phyloP scores from a whole-genome alignment of 2,797 vertebrate species.

The Mus caroli region DNA sequence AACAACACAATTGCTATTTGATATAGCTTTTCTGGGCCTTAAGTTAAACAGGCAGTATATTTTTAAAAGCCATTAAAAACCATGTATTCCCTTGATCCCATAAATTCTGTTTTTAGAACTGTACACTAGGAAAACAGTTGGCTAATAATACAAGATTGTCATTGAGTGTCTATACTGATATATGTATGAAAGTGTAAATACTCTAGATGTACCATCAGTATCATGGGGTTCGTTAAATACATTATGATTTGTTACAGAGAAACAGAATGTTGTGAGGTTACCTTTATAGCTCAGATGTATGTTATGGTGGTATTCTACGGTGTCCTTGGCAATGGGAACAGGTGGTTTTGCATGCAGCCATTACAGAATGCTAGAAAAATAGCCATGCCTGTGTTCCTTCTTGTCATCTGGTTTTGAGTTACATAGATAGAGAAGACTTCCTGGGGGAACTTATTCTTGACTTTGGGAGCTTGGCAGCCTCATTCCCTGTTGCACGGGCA shows the following conservation, averaged over 20 bases:
- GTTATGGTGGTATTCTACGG: neutral
- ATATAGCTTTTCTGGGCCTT: neutral
- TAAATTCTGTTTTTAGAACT: slow-evolving; percentile 30
- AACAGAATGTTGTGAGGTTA: neutral
- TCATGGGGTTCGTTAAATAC: slow-evolving; percentile 36
- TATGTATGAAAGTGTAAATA: neutral
- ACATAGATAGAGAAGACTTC: slow-evolving; percentile 50
- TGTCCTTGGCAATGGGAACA: neutral
- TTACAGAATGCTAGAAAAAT: neutral
- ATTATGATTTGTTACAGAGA: slow-evolving; percentile 27
- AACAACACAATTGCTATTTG: neutral
- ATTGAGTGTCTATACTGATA: neutral
- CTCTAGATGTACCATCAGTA: neutral
- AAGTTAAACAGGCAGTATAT: slow-evolving; percentile 7
- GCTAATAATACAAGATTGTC: neutral
- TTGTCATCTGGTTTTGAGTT: neutral
- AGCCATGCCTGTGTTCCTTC: neutral
- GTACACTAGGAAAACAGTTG: slow-evolving; percentile 31
- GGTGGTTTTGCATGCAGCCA: neutral
- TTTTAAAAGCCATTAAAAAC: neutral
- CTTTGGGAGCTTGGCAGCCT: slow-evolving; percentile 27
- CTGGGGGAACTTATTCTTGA: neutral
- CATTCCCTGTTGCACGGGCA: neutral
- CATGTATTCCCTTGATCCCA: slow-evolving; percentile 13
- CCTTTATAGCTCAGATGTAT: slow-evolving; percentile 9